Conservation (phyloP, 2,888 invertebrate genomes). For the Pandemis cinnamomeana region DNA sequence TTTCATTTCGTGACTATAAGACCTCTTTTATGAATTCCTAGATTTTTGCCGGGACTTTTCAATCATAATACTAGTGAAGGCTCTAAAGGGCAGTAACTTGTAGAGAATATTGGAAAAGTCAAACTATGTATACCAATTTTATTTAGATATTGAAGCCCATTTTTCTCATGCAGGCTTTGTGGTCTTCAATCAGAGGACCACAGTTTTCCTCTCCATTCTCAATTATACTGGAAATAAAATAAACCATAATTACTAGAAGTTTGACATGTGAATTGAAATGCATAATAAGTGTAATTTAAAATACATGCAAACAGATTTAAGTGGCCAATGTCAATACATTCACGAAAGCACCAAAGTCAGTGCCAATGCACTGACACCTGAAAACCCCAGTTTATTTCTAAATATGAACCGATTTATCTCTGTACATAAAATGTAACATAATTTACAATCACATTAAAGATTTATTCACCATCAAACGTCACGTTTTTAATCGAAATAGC, state of each 20-base stretch:
- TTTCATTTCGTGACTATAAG: too few relatives aligned
- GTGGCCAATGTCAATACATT: too few relatives aligned
- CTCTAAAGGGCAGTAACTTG: slow-evolving; percentile 33
- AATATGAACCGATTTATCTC: not conserved
- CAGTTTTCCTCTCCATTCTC: slow-evolving; percentile 97
- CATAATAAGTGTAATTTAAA: too few relatives aligned
- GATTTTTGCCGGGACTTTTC: not conserved
- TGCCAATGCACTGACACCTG: too few relatives aligned
- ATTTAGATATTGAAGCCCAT: slow-evolving; percentile 97
- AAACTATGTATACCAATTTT: slow-evolving; percentile 38
- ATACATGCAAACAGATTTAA: too few relatives aligned
- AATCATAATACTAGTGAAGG: not conserved
- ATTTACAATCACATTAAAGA: not conserved
- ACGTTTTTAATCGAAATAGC: not conserved
- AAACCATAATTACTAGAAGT: not conserved
- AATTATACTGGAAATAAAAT: slow-evolving; percentile 87
- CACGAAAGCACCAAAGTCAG: too few relatives aligned
- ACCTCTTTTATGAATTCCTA: too few relatives aligned
- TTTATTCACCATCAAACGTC: too few relatives aligned
- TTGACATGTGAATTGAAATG: not conserved
- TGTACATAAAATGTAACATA: not conserved
- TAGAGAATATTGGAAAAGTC: slow-evolving; percentile 45
- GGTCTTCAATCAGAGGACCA: slow-evolving; percentile 95
- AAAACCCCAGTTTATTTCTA: too few relatives aligned
- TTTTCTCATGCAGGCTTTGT: slow-evolving; percentile 98